These are phyloP conservation scores for Cheilosia variabilis DNA, from an alignment of 2,888 invertebrate genomes.

Conservation along the genomic window DNA sequence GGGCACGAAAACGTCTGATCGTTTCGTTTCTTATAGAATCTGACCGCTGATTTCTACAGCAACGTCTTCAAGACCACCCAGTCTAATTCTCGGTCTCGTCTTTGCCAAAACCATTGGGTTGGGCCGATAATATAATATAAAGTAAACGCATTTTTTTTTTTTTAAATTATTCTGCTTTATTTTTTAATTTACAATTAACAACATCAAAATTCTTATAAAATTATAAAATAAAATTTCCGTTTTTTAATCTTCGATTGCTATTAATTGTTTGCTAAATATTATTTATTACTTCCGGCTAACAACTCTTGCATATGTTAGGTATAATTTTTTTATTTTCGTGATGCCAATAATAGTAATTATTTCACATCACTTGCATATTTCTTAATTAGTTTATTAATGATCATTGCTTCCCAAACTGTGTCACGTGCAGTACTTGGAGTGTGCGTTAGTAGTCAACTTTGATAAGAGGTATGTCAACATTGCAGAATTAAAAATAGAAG, in stretches of 20 bases:
- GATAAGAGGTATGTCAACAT: neutral
- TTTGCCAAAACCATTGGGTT: no score
- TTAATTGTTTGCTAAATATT: conserved; percentile 34
- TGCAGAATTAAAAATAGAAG: no score
- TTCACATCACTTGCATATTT: conserved; percentile 3
- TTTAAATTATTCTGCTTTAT: conserved; percentile 68
- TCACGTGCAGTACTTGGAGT: neutral
- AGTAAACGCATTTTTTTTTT: conserved; percentile 7
- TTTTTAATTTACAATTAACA: conserved; percentile 72
- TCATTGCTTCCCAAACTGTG: neutral
- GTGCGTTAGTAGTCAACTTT: neutral
- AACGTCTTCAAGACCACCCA: no score
- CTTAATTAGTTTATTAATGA: conserved; percentile 48
- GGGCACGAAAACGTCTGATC: no score
- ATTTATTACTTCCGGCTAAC: conserved; percentile 32
- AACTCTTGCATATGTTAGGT: conserved; percentile 33
- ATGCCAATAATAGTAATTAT: conserved; percentile 17
- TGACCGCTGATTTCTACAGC: no score
- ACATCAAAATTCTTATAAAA: conserved; percentile 72
- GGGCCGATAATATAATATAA: neutral
- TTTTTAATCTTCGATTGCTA: conserved; percentile 40
- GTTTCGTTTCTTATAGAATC: no score
- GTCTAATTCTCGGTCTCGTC: no score
- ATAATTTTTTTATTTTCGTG: conserved; percentile 10
- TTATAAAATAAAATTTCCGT: conserved; percentile 55